Base-by-base conservation (phyloP, 2,888 invertebrate genomes). In the Eristalinus sepulchralis region DNA sequence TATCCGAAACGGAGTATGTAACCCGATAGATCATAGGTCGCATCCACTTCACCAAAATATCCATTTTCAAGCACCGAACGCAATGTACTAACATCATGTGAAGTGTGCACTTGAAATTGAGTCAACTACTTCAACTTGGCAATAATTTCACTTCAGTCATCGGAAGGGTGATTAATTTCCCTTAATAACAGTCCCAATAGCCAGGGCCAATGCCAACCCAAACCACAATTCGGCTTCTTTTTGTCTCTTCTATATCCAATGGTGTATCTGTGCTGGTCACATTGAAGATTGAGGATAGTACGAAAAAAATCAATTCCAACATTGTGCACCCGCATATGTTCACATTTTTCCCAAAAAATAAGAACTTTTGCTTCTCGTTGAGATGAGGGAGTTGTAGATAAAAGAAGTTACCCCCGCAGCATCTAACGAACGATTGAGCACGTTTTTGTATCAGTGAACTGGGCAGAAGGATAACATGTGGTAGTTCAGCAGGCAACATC, bases 281-380 rank as follows among this genome's bases (percentile, higher is more conserved):
- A 86, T 78, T 66, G 81, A 73, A 86, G 20, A 66, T 77, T 10
- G 33, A 73, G 22, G 17, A 36, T 24, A 13, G 22, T 22, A 62
- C 2, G 27, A 67, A 24, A 70, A 78, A 86, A 86, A 86, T 83
- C 82, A 83, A 86, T 86, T 86, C 79, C 78, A 66, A 82, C 82
- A 78, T 78, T 31, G 20, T 81, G 60, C 78, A 83, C 82, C 86
- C 86, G 82, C 82, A 86, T 86, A 86, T 86, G 86, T 75, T 86
- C 86, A 86, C 78, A 83, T 86, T 86, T 82, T 66, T 27, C 33
- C 64, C 33, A 13, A 57, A 57, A 22, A 57, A 47, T 17, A 36
- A 63, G 80, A 71, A 67, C 55, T 72, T 0, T 71, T 60, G 47
- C 70, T 22, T 72, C 67, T 17, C 31, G 0, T 17, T 4, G 24